Conservation (phyloP, 2,888 invertebrate genomes). For the Aspidiotus destructor region DNA sequence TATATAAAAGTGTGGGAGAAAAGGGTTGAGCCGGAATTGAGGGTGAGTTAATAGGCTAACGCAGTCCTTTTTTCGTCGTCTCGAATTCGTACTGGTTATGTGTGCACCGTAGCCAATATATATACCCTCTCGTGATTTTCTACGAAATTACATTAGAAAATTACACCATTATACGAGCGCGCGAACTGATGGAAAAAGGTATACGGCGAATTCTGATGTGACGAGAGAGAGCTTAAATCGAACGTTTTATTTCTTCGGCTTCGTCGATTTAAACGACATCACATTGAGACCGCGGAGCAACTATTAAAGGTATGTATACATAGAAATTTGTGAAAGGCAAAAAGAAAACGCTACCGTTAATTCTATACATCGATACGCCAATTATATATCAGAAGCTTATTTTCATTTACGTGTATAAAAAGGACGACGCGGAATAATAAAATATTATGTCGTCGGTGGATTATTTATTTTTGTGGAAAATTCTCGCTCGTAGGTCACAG, state of each 20-base stretch:
- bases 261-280: neutral
- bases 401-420: too few species aligned
- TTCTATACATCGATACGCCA: neutral
- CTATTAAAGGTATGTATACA: neutral
- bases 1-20: neutral
- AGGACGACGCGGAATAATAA: too few species aligned
- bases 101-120: conserved; percentile 1
- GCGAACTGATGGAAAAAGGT: neutral
- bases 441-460: neutral
- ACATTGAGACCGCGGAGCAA: neutral
- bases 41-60: conserved; percentile 15
- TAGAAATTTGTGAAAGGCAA: neutral
- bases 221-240: neutral
- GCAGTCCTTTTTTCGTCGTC: conserved; percentile 11
- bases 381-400: too few species aligned
- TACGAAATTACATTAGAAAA: conserved; percentile 24
- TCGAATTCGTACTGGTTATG: conserved; percentile 15
- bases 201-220: neutral
- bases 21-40: conserved; percentile 25
- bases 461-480: conserved; percentile 5
- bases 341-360: conserved; percentile 1
- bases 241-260: neutral
- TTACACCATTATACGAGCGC: conserved; percentile 22
- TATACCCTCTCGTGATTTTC: neutral
- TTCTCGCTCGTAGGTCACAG: neutral